These are phyloP conservation scores for Cylas formicarius DNA, from an alignment of 1,140 invertebrate genomes.

Conservation along the genomic window DNA sequence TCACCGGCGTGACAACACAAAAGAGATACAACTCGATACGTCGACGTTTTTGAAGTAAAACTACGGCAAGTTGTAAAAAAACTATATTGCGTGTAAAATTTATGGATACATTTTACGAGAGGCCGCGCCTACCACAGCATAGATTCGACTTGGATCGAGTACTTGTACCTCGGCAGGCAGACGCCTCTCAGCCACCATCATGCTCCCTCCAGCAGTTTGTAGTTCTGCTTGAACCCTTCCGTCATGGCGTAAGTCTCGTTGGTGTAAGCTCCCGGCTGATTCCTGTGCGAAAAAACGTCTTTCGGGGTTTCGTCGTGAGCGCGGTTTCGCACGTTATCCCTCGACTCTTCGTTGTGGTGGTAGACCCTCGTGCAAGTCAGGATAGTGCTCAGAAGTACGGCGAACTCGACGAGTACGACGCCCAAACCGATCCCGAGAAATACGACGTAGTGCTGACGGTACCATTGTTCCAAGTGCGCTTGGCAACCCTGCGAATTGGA, in stretches of 20 bases:
- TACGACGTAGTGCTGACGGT: constrained; percentile 64
- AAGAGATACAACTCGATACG: no score
- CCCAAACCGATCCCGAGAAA: constrained; percentile 59
- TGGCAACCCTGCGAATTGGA: constrained; percentile 59
- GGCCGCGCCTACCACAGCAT: constrained; percentile 33
- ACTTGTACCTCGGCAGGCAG: constrained; percentile 22
- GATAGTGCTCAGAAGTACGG: constrained; percentile 59
- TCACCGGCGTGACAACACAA: no score
- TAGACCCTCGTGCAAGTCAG: constrained; percentile 55
- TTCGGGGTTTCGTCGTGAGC: constrained; percentile 19
- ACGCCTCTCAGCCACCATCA: constrained; percentile 33
- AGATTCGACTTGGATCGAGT: constrained; percentile 31
- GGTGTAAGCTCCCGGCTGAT: constrained; percentile 26
- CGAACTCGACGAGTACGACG: constrained; percentile 61
- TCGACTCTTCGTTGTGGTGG: constrained; percentile 32
- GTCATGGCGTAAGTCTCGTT: constrained; percentile 38
- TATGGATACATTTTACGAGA: neutral
- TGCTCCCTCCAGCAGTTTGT: constrained; percentile 35
- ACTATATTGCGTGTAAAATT: constrained; percentile 8
- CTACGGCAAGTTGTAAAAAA: constrained; percentile 3
- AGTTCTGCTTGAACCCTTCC: constrained; percentile 38
- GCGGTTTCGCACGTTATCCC: constrained; percentile 22
- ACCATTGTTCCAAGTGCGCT: constrained; percentile 65
- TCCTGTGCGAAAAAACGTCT: constrained; percentile 13
- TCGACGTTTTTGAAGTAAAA: no score